A percentile compares a stretch with the other conserved stretches of the same genome.
These are phyloP conservation scores for Odontomachus brunneus DNA, from an alignment of 1,140 invertebrate genomes.

Conservation along the genomic window DNA sequence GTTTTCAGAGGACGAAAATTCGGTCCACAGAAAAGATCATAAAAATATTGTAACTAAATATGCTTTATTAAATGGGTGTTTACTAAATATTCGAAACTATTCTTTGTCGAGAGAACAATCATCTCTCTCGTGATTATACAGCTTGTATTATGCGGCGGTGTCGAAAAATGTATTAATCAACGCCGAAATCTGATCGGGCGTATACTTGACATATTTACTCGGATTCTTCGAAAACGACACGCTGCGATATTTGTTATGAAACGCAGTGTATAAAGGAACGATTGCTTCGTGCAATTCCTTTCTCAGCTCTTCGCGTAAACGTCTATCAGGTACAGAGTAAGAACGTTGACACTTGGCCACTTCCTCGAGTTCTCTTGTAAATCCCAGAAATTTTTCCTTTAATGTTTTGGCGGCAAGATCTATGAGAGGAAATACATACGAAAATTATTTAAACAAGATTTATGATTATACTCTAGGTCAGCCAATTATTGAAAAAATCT, in stretches of 20 bases:
- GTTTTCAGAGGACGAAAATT: slow-evolving; percentile 63
- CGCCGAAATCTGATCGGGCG: slow-evolving; percentile 92
- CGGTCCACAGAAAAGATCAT: slow-evolving; percentile 74
- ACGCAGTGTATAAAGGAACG: slow-evolving; percentile 92
- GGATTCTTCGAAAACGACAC: slow-evolving; percentile 94
- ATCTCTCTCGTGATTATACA: slow-evolving; percentile 16
- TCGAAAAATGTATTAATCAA: slow-evolving; percentile 95
- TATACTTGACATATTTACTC: slow-evolving; percentile 97
- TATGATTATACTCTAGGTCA: slow-evolving; percentile 14
- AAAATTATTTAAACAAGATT: background rate
- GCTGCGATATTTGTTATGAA: slow-evolving; percentile 89
- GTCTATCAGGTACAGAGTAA: slow-evolving; percentile 97
- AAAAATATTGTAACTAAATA: slow-evolving; percentile 84
- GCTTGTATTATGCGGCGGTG: slow-evolving; percentile 87
- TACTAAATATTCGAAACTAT: slow-evolving; percentile 78
- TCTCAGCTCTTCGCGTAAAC: slow-evolving; percentile 89
- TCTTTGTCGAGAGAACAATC: slow-evolving; percentile 35
- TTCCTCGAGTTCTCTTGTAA: slow-evolving; percentile 98
- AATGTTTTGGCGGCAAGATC: slow-evolving; percentile 88
- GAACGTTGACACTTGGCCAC: slow-evolving; percentile 93
- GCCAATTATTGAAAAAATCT: slow-evolving; percentile 28
- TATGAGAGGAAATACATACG: slow-evolving; percentile 68
- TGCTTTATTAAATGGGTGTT: slow-evolving; percentile 86
- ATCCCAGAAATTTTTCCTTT: slow-evolving; percentile 96
- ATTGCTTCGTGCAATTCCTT: slow-evolving; percentile 85